A percentile compares a stretch with the other conserved stretches of the same genome.
Evolutionary conservation across 2,888 invertebrate genomes (phyloP).

Genomic region (Thelaira solivaga): DNA sequence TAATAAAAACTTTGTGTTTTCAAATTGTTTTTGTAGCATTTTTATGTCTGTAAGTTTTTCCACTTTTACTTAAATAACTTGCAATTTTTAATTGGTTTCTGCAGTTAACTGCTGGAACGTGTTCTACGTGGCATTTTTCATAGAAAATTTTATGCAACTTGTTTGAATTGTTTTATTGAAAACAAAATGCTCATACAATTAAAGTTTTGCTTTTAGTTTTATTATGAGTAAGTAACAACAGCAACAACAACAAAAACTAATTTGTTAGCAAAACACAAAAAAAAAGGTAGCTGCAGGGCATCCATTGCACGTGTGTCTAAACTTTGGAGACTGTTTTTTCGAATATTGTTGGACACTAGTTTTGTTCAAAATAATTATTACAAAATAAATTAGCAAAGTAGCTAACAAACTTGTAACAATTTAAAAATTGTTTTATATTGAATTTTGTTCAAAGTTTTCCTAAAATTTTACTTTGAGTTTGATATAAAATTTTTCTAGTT

Average conservation of each 20-base stretch:
- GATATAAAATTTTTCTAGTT: no score
- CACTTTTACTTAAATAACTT: conserved; percentile 24
- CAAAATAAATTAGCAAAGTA: no score
- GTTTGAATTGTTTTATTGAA: conserved; percentile 6
- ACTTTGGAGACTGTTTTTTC: conserved; percentile 27
- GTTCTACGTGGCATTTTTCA: conserved; percentile 19
- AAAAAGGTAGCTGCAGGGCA: no score
- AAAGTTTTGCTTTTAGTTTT: conserved; percentile 20
- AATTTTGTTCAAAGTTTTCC: no score
- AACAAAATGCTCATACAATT: conserved; percentile 25
- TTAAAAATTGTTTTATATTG: no score
- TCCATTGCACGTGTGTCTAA: conserved; percentile 49
- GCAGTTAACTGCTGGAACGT: conserved; percentile 25
- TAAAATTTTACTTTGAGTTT: no score
- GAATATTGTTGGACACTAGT: conserved; percentile 29
- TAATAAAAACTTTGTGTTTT: no score
- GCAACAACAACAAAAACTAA: conserved; percentile 6
- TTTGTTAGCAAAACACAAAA: conserved; percentile 4
- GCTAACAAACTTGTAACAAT: no score
- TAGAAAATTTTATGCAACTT: conserved; percentile 13
- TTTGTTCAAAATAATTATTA: no score
- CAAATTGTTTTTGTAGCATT: no score
- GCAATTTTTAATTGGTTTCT: conserved; percentile 35
- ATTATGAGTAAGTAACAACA: not conserved
- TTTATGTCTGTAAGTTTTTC: not conserved